Percentiles rank a stretch among this genome's conserved stretches.
phyloP scores from a whole-genome alignment of 2,113 vertebrate species.

The Nerophis ophidion region DNA sequence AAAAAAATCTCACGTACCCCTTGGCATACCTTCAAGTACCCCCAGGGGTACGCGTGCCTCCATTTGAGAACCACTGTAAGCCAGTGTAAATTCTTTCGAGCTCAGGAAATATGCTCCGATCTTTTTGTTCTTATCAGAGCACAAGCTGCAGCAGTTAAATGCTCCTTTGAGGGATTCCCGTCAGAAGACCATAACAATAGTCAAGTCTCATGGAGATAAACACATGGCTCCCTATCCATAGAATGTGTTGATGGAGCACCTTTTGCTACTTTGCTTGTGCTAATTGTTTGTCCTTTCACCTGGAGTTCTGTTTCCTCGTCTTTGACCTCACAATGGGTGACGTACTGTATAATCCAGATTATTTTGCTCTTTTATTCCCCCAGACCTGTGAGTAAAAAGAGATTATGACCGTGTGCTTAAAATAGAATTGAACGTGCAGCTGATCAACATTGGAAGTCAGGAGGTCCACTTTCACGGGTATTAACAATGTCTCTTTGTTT shows the following conservation, averaged over 20 bases:
- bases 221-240: too few relatives aligned
- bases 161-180: too few relatives aligned
- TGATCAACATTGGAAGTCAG: conserved; percentile 33
- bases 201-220: too few relatives aligned
- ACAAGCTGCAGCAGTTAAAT: too few relatives aligned
- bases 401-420: conserved; percentile 62
- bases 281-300: conserved; percentile 9
- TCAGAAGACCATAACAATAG: too few relatives aligned
- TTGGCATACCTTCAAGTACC: too few relatives aligned
- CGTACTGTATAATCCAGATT: conserved; percentile 70
- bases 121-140: too few relatives aligned
- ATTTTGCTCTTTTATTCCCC: conserved; percentile 57
- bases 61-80: too few relatives aligned
- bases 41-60: too few relatives aligned
- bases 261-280: background rate
- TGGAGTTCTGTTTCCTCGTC: conserved; percentile 23
- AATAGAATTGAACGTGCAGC: conserved; percentile 54
- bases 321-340: conserved; percentile 53
- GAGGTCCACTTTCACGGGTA: background rate
- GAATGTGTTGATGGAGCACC: background rate
- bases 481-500: background rate
- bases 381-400: conserved; percentile 63
- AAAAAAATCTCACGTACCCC: too few relatives aligned
- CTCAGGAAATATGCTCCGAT: too few relatives aligned
- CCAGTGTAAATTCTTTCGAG: too few relatives aligned